A percentile compares a stretch with the other conserved stretches of the same genome.
Evolutionary conservation across 2,113 vertebrate genomes (phyloP).

Genomic region (Mola mola): DNA sequence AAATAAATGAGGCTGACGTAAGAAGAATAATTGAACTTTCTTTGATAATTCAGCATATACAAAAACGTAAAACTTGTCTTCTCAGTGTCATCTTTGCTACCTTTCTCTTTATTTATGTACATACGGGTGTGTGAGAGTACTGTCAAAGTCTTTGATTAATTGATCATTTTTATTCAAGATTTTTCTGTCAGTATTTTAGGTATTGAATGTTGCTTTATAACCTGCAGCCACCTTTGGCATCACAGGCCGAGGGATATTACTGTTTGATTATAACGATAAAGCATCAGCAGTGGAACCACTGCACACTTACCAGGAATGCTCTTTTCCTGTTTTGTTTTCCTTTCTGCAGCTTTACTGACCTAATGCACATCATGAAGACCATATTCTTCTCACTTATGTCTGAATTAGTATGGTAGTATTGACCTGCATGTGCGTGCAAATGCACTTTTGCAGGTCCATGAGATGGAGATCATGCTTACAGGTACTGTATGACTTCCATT

Average conservation of each 20-base stretch:
- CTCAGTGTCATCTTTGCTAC: conserved; percentile 16
- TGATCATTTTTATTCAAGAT: conserved; percentile 30
- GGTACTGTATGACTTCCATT: conserved; percentile 84
- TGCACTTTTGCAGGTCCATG: conserved; percentile 55
- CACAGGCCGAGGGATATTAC: conserved; percentile 14
- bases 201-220: conserved; percentile 28
- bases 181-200: conserved; percentile 31
- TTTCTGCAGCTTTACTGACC: conserved; percentile 27
- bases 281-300: conserved; percentile 29
- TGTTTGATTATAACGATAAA: conserved; percentile 22
- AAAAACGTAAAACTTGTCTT: background rate
- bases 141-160: conserved; percentile 27
- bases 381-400: conserved; percentile 42
- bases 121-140: conserved; percentile 39
- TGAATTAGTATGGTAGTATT: conserved; percentile 59
- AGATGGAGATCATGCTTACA: conserved; percentile 76
- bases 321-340: conserved; percentile 12
- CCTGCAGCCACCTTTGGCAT: conserved; percentile 11
- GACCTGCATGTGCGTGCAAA: conserved; percentile 50
- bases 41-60: conserved; percentile 25
- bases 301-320: conserved; percentile 17
- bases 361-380: conserved; percentile 42
- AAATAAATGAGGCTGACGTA: conserved; percentile 19
- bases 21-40: conserved; percentile 30
- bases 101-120: conserved; percentile 13